Evolutionary conservation across 2,888 invertebrate species (phyloP), one percentile per base, ranked within the genome.

Genomic region (Aelia acuminata): DNA sequence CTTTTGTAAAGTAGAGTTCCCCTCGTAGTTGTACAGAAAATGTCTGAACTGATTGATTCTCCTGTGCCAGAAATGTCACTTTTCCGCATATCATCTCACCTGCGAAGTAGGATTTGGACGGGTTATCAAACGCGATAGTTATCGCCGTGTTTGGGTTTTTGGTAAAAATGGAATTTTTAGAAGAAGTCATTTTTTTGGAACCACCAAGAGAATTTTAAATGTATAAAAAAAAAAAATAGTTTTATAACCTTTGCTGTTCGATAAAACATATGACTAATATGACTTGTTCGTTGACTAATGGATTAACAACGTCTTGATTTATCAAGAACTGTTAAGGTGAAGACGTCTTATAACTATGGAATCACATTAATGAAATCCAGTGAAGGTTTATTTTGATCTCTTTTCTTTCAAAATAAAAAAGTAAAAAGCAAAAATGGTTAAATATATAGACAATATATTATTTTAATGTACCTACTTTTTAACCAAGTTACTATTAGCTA

Each of bases 21-120:
- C 43, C 80, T 43, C 39, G 22, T 11, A 80, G n/a, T 22, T 80
- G 43, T 13, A 80, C 80, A n/a, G 80, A 80, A 39, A 80, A 80
- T 4, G 43, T 39, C n/a, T 80, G 80, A 3, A 43, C 43, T 4
- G 43, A 80, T n/a, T 80, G 43, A 80, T 80, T 80, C 1, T 43
- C 80, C 43, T 47, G 39, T 3, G 80, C 43, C n/a, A n/a, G 43
- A 35, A 80, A 80, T 43, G 22, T 80, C n/a, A 80, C 80, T n/a
- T 3, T 43, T 13, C 80, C 80, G 11, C 0, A 13, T 3, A 80
- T n/a, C 80, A 80, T 80, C 47, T 80, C 80, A 1, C 80, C 80
- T 13, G 80, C 43, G n/a, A 80, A 80, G 43, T 80, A 80, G n/a
- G 13, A 15, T 47, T 80, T 80, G 0, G n/a, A n/a, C 1, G 39